A percentile compares a stretch with the other conserved stretches of the same genome.
Evolutionary conservation across 2,888 invertebrate species (phyloP).

Genomic region (Pterobdella sp.): DNA sequence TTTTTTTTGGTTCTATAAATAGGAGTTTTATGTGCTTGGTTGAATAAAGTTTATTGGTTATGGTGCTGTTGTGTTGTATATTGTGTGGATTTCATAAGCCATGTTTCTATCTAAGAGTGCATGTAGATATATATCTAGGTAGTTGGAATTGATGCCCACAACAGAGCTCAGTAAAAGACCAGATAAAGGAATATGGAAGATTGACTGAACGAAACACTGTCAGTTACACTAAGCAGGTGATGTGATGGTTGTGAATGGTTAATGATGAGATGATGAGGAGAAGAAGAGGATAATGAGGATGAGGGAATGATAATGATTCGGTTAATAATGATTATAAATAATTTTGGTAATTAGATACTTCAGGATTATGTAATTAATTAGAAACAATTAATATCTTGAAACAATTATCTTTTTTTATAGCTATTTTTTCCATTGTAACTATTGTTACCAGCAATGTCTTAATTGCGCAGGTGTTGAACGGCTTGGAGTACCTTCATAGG

Average conservation of each 20-base stretch:
- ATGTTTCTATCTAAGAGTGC: neutral
- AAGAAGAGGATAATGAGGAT: too few species aligned
- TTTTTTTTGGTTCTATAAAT: neutral
- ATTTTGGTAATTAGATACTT: too few species aligned
- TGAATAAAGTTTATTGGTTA: neutral
- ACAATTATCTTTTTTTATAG: neutral
- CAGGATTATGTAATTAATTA: too few species aligned
- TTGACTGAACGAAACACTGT: slow-evolving; percentile 47
- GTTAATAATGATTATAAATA: too few species aligned
- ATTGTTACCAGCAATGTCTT: slow-evolving; percentile 49
- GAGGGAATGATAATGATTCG: too few species aligned
- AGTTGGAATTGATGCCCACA: neutral
- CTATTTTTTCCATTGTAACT: slow-evolving; percentile 38
- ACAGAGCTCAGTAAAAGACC: slow-evolving; percentile 53
- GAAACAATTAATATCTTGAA: too few species aligned
- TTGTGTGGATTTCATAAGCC: neutral
- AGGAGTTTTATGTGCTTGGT: neutral
- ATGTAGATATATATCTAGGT: neutral
- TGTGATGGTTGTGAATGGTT: neutral
- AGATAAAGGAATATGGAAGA: slow-evolving; percentile 49
- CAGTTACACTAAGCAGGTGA: slow-evolving; percentile 49
- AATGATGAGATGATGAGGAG: too few species aligned
- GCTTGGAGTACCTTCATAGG: slow-evolving; percentile 52
- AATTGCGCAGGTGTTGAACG: slow-evolving; percentile 52
- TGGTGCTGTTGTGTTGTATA: neutral